Conservation (phyloP, 1,140 invertebrate species). For the Reticulitermes speratus region DNA sequence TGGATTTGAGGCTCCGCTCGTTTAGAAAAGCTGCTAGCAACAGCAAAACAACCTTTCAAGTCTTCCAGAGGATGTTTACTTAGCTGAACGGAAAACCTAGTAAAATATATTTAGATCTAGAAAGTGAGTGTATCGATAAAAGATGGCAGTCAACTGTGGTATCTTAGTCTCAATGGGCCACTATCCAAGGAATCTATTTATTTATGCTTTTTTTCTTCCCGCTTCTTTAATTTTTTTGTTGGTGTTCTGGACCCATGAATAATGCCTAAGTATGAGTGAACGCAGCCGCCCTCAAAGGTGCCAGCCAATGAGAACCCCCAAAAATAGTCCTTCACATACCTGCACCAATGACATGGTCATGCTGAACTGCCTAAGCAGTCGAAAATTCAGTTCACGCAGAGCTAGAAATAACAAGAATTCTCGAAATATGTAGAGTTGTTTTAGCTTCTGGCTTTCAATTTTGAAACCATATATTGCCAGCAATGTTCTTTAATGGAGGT, state of each 20-base stretch:
- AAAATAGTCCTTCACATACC: conserved; percentile 11
- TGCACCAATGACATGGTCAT: neutral
- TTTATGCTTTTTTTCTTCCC: neutral
- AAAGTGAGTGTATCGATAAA: neutral
- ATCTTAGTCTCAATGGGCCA: neutral
- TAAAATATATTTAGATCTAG: neutral
- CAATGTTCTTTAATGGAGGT: no score
- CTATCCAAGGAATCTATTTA: neutral
- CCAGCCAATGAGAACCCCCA: conserved; percentile 8
- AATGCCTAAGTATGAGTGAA: neutral
- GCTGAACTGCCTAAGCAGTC: neutral
- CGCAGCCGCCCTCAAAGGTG: neutral
- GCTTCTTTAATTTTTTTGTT: neutral
- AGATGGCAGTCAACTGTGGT: neutral
- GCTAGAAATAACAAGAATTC: neutral
- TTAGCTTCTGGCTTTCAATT: no score
- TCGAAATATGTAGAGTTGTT: no score
- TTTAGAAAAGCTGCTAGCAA: no score
- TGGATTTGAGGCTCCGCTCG: no score
- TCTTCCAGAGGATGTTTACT: neutral
- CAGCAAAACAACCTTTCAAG: no score
- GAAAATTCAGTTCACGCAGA: neutral
- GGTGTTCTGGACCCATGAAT: conserved; percentile 3
- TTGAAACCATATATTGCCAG: no score
- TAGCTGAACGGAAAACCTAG: neutral